These are phyloP conservation scores for Cynodonichthys magdalenae DNA, from an alignment of 2,797 vertebrate species.

Conservation along the genomic window DNA sequence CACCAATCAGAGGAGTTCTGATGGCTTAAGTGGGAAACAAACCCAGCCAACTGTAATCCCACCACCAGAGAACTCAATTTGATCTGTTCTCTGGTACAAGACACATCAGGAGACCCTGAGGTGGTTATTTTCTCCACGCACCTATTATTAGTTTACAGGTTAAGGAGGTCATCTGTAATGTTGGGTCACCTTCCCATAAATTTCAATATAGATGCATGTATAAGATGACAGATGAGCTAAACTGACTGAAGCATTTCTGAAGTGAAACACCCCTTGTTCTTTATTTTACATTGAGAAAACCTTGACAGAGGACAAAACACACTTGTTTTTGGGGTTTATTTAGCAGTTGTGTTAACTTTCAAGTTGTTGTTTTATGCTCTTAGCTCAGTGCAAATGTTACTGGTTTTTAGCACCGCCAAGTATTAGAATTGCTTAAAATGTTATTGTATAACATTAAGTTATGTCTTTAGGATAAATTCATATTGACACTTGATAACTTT, in stretches of 20 bases:
- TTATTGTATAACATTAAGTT: too few relatives aligned
- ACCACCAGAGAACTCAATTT: neutral
- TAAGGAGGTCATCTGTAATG: neutral
- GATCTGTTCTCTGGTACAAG: neutral
- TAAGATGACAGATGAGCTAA: conserved; percentile 29
- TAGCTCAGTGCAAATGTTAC: neutral
- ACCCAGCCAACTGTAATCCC: neutral
- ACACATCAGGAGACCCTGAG: neutral
- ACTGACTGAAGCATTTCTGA: conserved; percentile 17
- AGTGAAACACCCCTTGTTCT: conserved; percentile 7
- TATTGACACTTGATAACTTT: too few relatives aligned
- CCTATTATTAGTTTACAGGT: neutral
- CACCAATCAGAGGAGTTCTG: neutral
- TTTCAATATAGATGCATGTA: conserved; percentile 28
- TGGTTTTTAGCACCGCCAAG: neutral
- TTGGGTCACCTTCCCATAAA: neutral
- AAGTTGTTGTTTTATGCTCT: neutral
- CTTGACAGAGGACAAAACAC: neutral
- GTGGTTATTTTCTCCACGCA: neutral
- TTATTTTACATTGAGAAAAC: conserved; percentile 7
- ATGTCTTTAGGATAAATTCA: too few relatives aligned
- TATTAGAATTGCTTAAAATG: too few relatives aligned
- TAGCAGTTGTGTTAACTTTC: neutral
- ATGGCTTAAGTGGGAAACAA: conserved; percentile 1
- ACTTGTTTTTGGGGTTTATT: neutral